Evolutionary conservation across 2,797 vertebrate genomes (phyloP), one percentile per base, ranked within the genome.

Genomic region (Gorsachius magnificus): DNA sequence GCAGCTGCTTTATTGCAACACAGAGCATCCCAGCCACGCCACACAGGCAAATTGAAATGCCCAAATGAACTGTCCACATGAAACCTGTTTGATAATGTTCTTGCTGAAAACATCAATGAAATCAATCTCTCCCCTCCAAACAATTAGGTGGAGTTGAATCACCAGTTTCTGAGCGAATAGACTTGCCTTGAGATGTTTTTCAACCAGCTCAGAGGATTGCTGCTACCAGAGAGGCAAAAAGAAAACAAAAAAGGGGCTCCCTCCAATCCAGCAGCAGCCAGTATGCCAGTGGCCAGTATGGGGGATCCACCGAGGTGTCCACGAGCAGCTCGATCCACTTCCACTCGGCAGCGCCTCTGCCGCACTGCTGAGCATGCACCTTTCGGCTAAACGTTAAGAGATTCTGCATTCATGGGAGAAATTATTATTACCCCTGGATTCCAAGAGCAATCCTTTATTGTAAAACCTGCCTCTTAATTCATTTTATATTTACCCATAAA

Each of bases 401-500:
- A 74, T 86, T 78, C 72, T 43, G 58, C 10, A 8, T 26, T 88
- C 89, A 83, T 6, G 5, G 15, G 28, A 79, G 79, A 71, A 92
- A 93, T 87, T 60, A 89, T 87, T 65, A 87, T 82, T 70, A 61
- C 33, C 60, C 41, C 38, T 72, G 54, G 31, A 50, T 56, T 96
- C 94, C 93, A 96, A 96, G 84, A 97, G 94, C 90, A 93, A 93
- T 97, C 68, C 60, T 93, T 96, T 92, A 95, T 90, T 91, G 93
- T 90, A 95, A 97, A 93, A 72, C 66, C 68, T 89, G 79, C 76
- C 70, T 91, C 78, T 87, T 95, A 87, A 93, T 92, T 96, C 79
- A 65, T 85, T 97, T 96, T 90, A 35, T 96, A 95, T 97, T 97
- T 97, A 96, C 95, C 88, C 95, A 69, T 80, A 89, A 96, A 93